Evolutionary conservation across 2,113 vertebrate species (phyloP).

Genomic region (Rhinopithecus roxellana): DNA sequence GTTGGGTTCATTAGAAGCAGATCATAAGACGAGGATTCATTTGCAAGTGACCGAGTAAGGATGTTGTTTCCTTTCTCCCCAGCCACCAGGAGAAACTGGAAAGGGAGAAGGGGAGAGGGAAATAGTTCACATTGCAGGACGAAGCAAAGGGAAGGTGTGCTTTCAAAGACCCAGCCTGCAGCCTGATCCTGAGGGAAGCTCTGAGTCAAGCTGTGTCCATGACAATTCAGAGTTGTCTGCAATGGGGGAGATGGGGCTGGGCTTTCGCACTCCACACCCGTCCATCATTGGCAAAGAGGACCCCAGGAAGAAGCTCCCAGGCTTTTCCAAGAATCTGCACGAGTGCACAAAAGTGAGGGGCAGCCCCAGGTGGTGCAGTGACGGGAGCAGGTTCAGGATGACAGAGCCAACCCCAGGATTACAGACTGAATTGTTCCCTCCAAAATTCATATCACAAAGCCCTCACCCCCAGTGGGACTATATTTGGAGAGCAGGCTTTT

Average conservation of each 20-base stretch:
- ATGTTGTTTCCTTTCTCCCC: background rate
- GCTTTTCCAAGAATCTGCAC: background rate
- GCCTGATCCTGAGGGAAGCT: too few relatives aligned
- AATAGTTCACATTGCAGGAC: background rate
- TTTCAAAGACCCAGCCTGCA: too few relatives aligned
- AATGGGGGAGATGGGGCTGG: fast-evolving
- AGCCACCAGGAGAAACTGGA: background rate
- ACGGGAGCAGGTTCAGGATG: fast-evolving
- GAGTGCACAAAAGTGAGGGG: too few relatives aligned
- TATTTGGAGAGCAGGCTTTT: background rate
- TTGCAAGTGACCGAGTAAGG: background rate
- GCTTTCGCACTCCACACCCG: fast-evolving
- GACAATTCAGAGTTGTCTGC: background rate
- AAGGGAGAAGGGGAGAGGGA: background rate
- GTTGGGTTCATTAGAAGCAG: background rate
- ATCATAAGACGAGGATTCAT: background rate
- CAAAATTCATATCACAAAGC: background rate
- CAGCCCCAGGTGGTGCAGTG: fast-evolving
- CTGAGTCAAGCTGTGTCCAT: fast-evolving
- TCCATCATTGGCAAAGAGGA: background rate
- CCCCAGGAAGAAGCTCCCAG: background rate
- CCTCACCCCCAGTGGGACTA: fast-evolving
- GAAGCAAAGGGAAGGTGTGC: background rate
- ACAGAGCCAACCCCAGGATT: background rate
- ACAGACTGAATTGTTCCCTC: background rate